Evolutionary conservation across 1,140 invertebrate genomes (phyloP).

Genomic region (Pseudomyrmex gracilis): DNA sequence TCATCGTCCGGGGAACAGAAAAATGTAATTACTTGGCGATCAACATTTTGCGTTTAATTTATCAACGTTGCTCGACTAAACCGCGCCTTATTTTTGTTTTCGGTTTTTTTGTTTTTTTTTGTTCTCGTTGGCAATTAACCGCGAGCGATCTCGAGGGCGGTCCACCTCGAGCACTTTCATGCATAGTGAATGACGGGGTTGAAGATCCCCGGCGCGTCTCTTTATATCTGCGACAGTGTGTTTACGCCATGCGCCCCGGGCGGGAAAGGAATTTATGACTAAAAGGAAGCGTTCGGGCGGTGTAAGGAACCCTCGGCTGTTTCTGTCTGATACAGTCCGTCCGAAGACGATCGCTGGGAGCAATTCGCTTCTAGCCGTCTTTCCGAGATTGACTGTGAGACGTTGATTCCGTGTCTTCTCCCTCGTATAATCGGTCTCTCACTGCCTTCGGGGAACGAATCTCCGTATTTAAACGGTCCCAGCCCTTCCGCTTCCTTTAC

Average conservation of each 20-base stretch:
- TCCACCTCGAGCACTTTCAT: slow-evolving; percentile 24
- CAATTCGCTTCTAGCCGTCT: slow-evolving; percentile 36
- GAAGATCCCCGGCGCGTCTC: slow-evolving; percentile 27
- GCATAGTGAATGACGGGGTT: slow-evolving; percentile 20
- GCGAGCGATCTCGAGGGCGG: not conserved
- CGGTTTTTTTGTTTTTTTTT: not conserved
- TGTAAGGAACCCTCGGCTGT: slow-evolving; percentile 1
- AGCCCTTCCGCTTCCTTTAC: slow-evolving; percentile 44
- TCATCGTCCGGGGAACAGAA: no score
- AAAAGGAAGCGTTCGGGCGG: slow-evolving; percentile 37
- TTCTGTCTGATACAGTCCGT: not conserved
- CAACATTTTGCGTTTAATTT: slow-evolving; percentile 11
- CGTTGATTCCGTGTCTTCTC: slow-evolving; percentile 38
- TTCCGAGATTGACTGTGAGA: slow-evolving; percentile 47
- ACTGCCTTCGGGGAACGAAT: slow-evolving; percentile 31
- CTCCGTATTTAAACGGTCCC: slow-evolving; percentile 43
- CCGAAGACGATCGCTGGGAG: slow-evolving; percentile 16
- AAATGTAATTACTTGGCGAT: not conserved
- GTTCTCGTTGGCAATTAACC: slow-evolving; percentile 26
- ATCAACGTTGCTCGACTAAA: not conserved
- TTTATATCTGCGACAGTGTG: slow-evolving; percentile 41
- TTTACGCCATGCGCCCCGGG: slow-evolving; percentile 33
- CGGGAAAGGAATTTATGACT: slow-evolving; percentile 44
- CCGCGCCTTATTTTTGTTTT: not conserved
- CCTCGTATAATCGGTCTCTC: slow-evolving; percentile 31